Evolutionary conservation across 2,888 invertebrate genomes (phyloP).

Genomic region (Choristoneura rosaceana): DNA sequence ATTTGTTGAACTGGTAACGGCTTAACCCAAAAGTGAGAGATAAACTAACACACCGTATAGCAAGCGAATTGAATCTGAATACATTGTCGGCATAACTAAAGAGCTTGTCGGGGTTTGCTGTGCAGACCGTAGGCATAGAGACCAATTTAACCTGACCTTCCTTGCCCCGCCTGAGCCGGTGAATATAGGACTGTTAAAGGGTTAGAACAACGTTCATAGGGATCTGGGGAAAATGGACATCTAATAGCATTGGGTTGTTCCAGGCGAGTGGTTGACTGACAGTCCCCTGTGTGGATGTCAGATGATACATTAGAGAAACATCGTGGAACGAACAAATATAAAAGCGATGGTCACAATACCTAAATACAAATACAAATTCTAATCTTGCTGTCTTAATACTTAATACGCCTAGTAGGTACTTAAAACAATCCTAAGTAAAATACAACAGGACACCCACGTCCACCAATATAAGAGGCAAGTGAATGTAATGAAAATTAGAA

Average conservation of each 20-base stretch:
- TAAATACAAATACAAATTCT: background rate
- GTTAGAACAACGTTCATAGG: constrained; percentile 45
- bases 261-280: constrained; percentile 77
- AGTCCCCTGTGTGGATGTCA: constrained; percentile 74
- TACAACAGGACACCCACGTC: too few species aligned
- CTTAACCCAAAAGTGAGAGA: constrained; percentile 56
- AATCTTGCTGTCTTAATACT: background rate
- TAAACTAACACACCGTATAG: constrained; percentile 56
- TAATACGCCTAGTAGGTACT: background rate
- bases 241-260: constrained; percentile 75
- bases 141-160: constrained; percentile 55
- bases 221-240: constrained; percentile 65
- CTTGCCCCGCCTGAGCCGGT: constrained; percentile 15
- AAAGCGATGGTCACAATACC: constrained; percentile 27
- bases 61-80: constrained; percentile 71
- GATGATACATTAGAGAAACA: constrained; percentile 70
- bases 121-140: constrained; percentile 57
- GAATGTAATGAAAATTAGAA: background rate
- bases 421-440: background rate
- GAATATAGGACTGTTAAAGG: constrained; percentile 27
- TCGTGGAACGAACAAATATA: constrained; percentile 56
- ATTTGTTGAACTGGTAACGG: constrained; percentile 12
- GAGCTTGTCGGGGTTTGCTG: constrained; percentile 58
- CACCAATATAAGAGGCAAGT: too few species aligned
- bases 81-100: constrained; percentile 75